Evolutionary conservation across 1,140 invertebrate species (phyloP), one percentile per base, ranked within the genome.

Genomic region (Drosophila virilis): DNA sequence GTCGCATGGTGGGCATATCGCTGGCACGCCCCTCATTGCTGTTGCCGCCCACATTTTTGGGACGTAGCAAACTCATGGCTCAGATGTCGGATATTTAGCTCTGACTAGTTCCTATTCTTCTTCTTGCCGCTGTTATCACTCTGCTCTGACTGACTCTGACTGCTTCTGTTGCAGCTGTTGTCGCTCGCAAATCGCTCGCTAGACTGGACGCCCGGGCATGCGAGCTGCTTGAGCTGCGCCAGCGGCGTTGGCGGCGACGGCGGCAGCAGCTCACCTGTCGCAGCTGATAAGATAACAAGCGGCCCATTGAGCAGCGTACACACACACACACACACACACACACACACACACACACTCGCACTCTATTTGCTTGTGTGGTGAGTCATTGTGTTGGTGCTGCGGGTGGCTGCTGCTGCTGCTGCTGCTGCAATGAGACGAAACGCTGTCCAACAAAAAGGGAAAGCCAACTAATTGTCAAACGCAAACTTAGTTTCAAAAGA

Each of bases 1-100:
- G 83, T 28, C 83, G 76, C 83, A 88, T 88, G n/a, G 83, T 88
- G 38, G 83, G 83, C 83, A 88, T 88, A 6, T 51, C 58, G 32
- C 42, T 35, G 17, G 55, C 65, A 61, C 65, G 48, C 58, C 52
- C 72, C 61, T 52, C 38, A 32, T 1, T 15, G 40, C 69, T 42
- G 32, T 57, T 45, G 33, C 40, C 50, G 54, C 66, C 48, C 17
- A 38, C 64, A 10, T 66, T 70, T 28, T 88, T 86, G 12, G 59
- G 45, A 40, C 83, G 84, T 66, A 86, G 72, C 79, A 86, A 79
- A 79, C 83, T 86, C 83, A 86, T 84, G n/a, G 46, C 40, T 10
- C 40, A 9, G 33, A 6, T 32, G 22, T 1, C 17, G 17, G 17
- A 17, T 17, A 17, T 17, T 17, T 1, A 17, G 17, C 1, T 17